Base-by-base conservation (phyloP, 2,888 invertebrate genomes). In the Diaperis boleti region DNA sequence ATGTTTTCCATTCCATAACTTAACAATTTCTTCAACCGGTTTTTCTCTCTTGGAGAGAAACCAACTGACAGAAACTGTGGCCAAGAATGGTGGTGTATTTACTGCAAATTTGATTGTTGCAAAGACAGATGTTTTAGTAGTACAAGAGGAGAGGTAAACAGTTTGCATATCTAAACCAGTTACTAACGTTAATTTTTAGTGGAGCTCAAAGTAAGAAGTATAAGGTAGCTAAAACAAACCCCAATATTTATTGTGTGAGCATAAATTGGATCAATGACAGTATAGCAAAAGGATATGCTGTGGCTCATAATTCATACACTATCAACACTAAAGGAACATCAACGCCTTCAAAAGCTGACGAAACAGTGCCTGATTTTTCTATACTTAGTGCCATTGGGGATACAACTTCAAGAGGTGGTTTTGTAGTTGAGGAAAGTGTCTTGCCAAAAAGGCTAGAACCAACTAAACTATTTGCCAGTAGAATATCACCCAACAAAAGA, bases 221-320 rank as follows among this genome's bases (percentile, higher is more conserved):
- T 72, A 89, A 85, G 73, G 86, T 86, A 0, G 86, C 86, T 0
- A 31, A 83, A 37, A 85, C 85, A 65, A 68, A 72, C 7, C n/a
- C 54, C 2, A 83, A 83, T 56, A 74, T 79, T n/a, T 72, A 87
- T 31, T 92, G 95, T 72, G 88, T 96, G 0, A 83, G 85, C 8
- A 86, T 90, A 0, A 82, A 89, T 1, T 97, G 97, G 96, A 83
- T 96, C 31, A 85, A 85, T 56, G 91, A 94, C 20, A 94, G 92
- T n/a, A 84, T 90, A 0, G 83, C 85, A 17, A 85, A 85, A 17
- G 93, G 94, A 0, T 89, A 87, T 65, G 88, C 91, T 0, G 71
- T 92, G 33, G 88, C 90, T 0, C 83, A 85, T 1, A 79, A 84
- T 45, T 89, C 88, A 71, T 82, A 85, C 50, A 84, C 89, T 0